phyloP scores from a whole-genome alignment of 2,113 vertebrate species.

The Gallinago undulata region DNA sequence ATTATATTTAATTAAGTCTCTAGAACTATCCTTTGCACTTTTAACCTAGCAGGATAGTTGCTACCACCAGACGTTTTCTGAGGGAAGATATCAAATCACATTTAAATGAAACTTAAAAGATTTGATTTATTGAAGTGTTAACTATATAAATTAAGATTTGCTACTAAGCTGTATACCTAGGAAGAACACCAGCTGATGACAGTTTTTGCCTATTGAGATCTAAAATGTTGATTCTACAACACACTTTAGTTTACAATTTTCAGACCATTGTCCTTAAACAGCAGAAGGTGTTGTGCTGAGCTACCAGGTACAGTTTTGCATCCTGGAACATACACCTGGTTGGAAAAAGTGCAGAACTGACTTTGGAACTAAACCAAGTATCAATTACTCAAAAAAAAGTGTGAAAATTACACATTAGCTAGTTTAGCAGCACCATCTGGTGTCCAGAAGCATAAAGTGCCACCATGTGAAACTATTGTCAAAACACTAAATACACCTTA shows the following conservation, averaged over 20 bases:
- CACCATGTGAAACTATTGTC: background rate
- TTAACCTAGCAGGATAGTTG: background rate
- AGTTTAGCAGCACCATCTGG: slow-evolving; percentile 62
- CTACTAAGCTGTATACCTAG: too few species aligned
- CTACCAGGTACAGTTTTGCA: background rate
- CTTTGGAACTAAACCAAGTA: background rate
- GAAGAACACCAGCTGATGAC: background rate
- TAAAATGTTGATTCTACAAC: background rate
- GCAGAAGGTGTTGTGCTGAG: background rate
- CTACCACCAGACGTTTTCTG: background rate
- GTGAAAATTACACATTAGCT: background rate
- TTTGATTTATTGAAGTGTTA: background rate
- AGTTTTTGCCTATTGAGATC: background rate
- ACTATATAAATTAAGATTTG: background rate
- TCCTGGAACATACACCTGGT: background rate
- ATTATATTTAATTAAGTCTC: background rate
- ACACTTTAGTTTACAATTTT: background rate
- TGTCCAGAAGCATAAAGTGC: background rate
- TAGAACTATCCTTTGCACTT: background rate
- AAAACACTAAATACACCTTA: rapidly evolving
- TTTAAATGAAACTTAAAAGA: background rate
- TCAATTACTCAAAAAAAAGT: background rate
- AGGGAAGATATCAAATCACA: background rate
- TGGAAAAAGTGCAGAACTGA: background rate
- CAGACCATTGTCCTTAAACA: background rate